Evolutionary conservation across 2,797 vertebrate species (phyloP).

Genomic region (Cetoscarus ocellatus): DNA sequence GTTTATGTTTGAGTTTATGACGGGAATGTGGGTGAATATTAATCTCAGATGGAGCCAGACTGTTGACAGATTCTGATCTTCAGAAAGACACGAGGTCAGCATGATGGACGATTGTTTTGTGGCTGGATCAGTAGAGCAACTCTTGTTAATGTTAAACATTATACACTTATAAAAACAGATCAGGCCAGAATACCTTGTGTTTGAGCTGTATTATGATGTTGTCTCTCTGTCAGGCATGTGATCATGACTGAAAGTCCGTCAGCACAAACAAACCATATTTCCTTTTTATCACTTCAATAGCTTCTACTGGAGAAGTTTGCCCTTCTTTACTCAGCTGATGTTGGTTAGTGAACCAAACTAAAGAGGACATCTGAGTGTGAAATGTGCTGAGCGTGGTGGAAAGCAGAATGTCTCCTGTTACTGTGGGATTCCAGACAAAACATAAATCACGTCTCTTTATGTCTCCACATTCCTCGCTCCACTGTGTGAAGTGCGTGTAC

Average conservation of each 20-base stretch:
- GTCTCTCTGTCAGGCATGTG: background rate
- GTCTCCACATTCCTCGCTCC: slow-evolving; percentile 7
- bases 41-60: slow-evolving; percentile 8
- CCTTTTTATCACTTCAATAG: slow-evolving; percentile 12
- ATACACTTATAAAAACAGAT: background rate
- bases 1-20: slow-evolving; percentile 11
- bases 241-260: background rate
- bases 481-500: background rate
- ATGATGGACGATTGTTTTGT: slow-evolving; percentile 39
- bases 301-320: slow-evolving; percentile 10
- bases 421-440: slow-evolving; percentile 55
- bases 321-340: slow-evolving; percentile 37
- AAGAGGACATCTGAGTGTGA: slow-evolving; percentile 22
- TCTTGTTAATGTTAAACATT: slow-evolving; percentile 22
- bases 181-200: background rate
- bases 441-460: slow-evolving; percentile 26
- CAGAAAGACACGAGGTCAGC: slow-evolving; percentile 52
- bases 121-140: background rate
- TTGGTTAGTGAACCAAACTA: slow-evolving; percentile 46
- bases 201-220: background rate
- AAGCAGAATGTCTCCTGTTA: slow-evolving; percentile 65
- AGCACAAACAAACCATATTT: background rate
- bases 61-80: slow-evolving; percentile 57
- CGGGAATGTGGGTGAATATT: slow-evolving; percentile 21
- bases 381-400: slow-evolving; percentile 74